These are phyloP conservation scores for Delichon dasypus DNA, from an alignment of 2,797 vertebrate genomes.

Conservation along the genomic window DNA sequence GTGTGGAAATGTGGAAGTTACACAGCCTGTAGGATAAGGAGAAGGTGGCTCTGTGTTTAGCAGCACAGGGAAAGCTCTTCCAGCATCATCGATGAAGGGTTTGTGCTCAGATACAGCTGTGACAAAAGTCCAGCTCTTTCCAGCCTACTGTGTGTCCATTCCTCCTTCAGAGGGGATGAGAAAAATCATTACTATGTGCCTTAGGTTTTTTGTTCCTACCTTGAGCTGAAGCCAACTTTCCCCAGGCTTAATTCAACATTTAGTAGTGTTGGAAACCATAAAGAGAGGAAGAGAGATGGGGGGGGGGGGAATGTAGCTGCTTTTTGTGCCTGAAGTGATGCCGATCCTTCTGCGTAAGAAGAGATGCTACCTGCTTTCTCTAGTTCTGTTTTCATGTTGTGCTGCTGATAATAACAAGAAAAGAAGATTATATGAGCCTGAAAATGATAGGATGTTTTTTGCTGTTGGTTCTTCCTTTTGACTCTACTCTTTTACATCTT, in stretches of 20 bases:
- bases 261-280: slow-evolving; percentile 39
- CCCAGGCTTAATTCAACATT: slow-evolving; percentile 56
- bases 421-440: neutral
- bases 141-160: neutral
- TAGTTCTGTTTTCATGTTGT: slow-evolving; percentile 31
- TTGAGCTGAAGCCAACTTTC: slow-evolving; percentile 49
- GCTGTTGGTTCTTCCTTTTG: neutral
- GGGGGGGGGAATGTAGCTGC: neutral
- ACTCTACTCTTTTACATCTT: neutral
- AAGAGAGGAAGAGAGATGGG: neutral
- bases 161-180: neutral
- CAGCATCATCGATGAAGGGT: neutral
- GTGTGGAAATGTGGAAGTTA: neutral
- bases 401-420: slow-evolving; percentile 55
- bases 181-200: neutral
- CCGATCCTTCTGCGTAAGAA: neutral
- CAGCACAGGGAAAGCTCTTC: neutral
- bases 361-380: neutral
- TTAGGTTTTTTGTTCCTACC: neutral
- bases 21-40: neutral
- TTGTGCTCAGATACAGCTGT: neutral
- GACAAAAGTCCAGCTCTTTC: neutral
- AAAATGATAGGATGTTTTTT: neutral
- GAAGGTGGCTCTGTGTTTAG: neutral
- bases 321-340: slow-evolving; percentile 29